Percentiles rank a stretch among this genome's conserved stretches.
These are phyloP conservation scores for Bombus superbus DNA, from an alignment of 1,140 invertebrate species.

Conservation along the genomic window DNA sequence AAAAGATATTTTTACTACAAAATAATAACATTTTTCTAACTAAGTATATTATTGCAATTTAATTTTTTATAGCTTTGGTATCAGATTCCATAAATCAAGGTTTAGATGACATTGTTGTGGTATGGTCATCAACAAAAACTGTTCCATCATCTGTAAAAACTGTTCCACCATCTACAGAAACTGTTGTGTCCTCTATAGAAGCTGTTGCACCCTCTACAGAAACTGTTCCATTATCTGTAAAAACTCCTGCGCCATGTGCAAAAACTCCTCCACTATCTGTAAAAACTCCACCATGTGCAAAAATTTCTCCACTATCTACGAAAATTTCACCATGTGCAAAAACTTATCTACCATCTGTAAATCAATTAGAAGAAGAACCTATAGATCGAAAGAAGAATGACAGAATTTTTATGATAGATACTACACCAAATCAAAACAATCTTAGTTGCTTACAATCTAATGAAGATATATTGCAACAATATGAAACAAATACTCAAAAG, in stretches of 20 bases:
- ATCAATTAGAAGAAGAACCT: neutral
- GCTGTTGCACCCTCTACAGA: too few species aligned
- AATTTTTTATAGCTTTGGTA: slow-evolving; percentile 27
- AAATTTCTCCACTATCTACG: neutral
- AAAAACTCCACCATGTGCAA: neutral
- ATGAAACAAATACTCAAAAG: neutral
- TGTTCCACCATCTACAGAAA: neutral
- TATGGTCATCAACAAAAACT: slow-evolving; percentile 60
- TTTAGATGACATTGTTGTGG: slow-evolving; percentile 57
- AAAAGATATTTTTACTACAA: neutral
- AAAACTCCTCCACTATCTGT: too few species aligned
- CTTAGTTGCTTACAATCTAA: neutral
- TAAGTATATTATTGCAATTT: slow-evolving; percentile 8
- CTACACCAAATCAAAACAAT: neutral
- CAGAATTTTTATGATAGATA: slow-evolving; percentile 22
- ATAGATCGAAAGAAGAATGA: neutral
- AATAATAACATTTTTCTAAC: neutral
- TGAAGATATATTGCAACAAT: neutral
- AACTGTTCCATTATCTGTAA: neutral
- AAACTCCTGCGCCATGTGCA: neutral
- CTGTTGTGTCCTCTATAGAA: too few species aligned
- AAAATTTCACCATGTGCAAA: neutral
- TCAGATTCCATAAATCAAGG: slow-evolving; percentile 6
- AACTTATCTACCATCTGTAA: neutral
- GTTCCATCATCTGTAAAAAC: neutral